Evolutionary conservation across 2,113 vertebrate species (phyloP).

Genomic region (Triplophysa dalaica): DNA sequence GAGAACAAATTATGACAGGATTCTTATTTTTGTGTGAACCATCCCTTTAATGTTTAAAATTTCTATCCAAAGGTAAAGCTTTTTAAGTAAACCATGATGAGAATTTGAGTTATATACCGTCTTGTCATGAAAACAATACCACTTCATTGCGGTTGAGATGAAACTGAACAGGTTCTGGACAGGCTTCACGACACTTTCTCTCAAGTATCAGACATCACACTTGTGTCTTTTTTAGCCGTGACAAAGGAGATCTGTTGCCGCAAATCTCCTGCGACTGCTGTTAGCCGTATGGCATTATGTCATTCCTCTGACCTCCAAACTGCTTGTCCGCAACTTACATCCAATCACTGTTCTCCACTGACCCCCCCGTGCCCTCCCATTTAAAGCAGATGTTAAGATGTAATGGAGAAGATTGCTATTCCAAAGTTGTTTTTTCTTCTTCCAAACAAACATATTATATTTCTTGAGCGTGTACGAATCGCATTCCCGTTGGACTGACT

Average conservation of each 20-base stretch:
- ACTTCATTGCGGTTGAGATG: too few relatives aligned
- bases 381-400: slow-evolving; percentile 35
- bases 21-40: too few relatives aligned
- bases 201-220: neutral
- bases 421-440: slow-evolving; percentile 8
- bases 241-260: slow-evolving; percentile 37
- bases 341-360: slow-evolving; percentile 33
- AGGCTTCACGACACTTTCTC: neutral
- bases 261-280: slow-evolving; percentile 32
- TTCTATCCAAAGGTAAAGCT: too few relatives aligned
- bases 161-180: too few relatives aligned
- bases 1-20: too few relatives aligned
- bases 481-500: neutral
- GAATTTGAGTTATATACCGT: too few relatives aligned
- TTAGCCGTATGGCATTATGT: slow-evolving; percentile 47
- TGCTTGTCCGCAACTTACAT: slow-evolving; percentile 34
- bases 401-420: neutral
- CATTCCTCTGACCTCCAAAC: slow-evolving; percentile 48
- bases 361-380: slow-evolving; percentile 37
- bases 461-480: neutral
- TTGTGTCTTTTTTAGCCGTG: neutral
- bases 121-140: too few relatives aligned
- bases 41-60: too few relatives aligned
- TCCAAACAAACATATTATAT: slow-evolving; percentile 20
- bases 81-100: too few relatives aligned